phyloP scores from a whole-genome alignment of 2,888 invertebrate species.

The Rhodophaea formosa region DNA sequence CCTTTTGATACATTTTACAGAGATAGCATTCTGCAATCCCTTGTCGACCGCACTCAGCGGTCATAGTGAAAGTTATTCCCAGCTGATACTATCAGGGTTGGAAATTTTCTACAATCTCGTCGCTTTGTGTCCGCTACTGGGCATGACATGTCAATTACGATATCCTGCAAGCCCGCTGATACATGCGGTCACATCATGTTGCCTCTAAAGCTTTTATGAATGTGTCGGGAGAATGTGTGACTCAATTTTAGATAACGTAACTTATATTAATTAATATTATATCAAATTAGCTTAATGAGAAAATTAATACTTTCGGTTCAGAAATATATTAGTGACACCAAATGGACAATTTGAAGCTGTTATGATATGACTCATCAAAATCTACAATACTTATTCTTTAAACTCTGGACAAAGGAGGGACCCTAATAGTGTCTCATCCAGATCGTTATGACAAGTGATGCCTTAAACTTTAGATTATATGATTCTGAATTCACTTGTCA shows the following conservation, averaged over 20 bases:
- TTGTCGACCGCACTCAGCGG: constrained; percentile 48
- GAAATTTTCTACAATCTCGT: constrained; percentile 76
- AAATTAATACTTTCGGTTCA: too few species aligned
- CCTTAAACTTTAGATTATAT: too few species aligned
- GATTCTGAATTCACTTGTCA: constrained; percentile 45
- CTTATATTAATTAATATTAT: too few species aligned
- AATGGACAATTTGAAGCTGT: too few species aligned
- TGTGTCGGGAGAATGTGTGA: constrained; percentile 1
- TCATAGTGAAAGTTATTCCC: constrained; percentile 59
- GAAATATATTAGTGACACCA: too few species aligned
- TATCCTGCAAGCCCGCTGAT: constrained; percentile 55
- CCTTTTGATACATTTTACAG: constrained; percentile 25
- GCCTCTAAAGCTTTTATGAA: constrained; percentile 10
- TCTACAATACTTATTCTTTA: too few species aligned
- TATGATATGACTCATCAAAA: too few species aligned
- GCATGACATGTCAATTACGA: constrained; percentile 78
- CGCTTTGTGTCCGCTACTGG: constrained; percentile 71
- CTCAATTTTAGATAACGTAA: neutral
- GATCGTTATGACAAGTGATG: too few species aligned
- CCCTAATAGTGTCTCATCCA: too few species aligned
- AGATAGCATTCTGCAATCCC: too few species aligned
- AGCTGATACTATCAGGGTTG: constrained; percentile 71
- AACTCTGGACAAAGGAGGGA: too few species aligned
- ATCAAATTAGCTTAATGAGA: too few species aligned
- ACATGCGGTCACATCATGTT: constrained; percentile 22